Base-by-base conservation (phyloP, 2,113 vertebrate species). In the Rhinoderma darwinii region DNA sequence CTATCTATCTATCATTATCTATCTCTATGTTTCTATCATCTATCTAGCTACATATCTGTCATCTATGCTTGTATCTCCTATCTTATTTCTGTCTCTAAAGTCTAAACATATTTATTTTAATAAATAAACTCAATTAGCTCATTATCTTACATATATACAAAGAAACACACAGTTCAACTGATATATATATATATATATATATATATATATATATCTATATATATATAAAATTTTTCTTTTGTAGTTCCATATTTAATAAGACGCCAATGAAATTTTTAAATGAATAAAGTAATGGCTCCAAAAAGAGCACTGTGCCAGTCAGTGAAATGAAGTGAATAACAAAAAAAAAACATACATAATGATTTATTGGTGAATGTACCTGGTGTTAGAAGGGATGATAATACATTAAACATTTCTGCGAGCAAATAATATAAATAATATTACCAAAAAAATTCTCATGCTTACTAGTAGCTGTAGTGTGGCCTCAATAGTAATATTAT, bases 341-440 rank as follows among this genome's bases (percentile, higher is more conserved):
- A 25, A 22, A 56, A 56, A 22, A 9, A 56, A 56, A 25, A n/a
- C 56, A 59, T 15, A 59, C 56, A 30, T 5, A 66, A 0, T 1
- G 0, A 25, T 72, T 37, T 17, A 70, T 20, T 70, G 22, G 17
- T 72, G 18, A 41, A 11, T 41, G 37, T 72, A 72, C 37, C 18
- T 37, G 17, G 8, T 70, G 22, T 70, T 37, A 70, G 32, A 8
- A 37, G 6, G 18, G 11, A 70, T 39, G 18, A 25, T 32, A n/a
- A n/a, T n/a, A n/a, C n/a, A n/a, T n/a, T n/a, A n/a, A n/a, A 4
- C 37, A 72, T 41, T 35, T 37, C 66, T 20, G 66, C 20, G 15
- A 70, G 50, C 7, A 92, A 91, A 92, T 92, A 93, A 93, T 93
- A 91, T 91, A 90, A 90, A 86, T 81, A 90, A 84, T 20, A 84